phyloP scores from a whole-genome alignment of 1,140 invertebrate species.

The Tetraneura akinire region DNA sequence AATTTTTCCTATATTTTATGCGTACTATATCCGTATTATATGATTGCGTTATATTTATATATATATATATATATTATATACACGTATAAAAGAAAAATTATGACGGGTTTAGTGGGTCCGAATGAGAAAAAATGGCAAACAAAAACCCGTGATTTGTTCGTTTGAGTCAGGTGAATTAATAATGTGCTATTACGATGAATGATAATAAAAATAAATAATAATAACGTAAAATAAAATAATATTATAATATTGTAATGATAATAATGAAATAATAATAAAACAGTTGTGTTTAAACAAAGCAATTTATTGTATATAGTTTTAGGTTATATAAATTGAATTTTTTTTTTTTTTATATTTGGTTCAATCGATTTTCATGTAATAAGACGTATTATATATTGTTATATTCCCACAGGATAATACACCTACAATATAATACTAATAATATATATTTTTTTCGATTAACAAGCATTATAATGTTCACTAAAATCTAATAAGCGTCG shows the following conservation, averaged over 20 bases:
- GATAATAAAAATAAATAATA: background rate
- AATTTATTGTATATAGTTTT: no score
- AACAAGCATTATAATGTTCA: constrained; percentile 28
- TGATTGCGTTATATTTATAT: background rate
- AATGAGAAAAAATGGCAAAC: constrained; percentile 16
- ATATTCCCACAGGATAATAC: constrained; percentile 8
- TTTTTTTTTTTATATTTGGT: background rate
- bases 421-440: no score
- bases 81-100: background rate
- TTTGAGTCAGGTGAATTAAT: background rate
- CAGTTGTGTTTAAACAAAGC: constrained; percentile 30
- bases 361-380: background rate
- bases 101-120: background rate
- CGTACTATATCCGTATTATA: background rate
- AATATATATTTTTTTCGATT: constrained; percentile 5
- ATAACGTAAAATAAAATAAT: background rate
- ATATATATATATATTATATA: background rate
- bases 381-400: background rate
- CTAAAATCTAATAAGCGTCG: constrained; percentile 38
- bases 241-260: background rate
- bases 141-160: constrained; percentile 33
- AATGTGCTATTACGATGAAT: background rate
- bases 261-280: no score
- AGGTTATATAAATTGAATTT: background rate
- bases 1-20: background rate